Evolutionary conservation across 2,113 vertebrate species (phyloP), one percentile per base, ranked within the genome.

Genomic region (Nothoprocta perdicaria): DNA sequence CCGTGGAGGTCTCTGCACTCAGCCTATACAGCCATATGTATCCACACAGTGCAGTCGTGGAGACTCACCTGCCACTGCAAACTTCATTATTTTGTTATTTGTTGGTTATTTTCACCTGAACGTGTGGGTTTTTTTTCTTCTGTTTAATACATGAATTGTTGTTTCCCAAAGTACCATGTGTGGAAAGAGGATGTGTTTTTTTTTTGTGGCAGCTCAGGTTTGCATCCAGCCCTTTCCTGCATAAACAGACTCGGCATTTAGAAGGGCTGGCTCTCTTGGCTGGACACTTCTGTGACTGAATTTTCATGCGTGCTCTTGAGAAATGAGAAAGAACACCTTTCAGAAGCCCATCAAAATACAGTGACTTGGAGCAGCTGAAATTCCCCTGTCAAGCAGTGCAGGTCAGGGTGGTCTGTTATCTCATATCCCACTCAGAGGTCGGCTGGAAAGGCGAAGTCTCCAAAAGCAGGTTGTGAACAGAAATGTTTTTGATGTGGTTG

Each of bases 71-170:
- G 38, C 7, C 6, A 18, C 21, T 29, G 19, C 57, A n/a, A 31
- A 24, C 53, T 48, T 48, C 10, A 11, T 48, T 48, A 22, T 48
- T 48, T 48, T 21, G 48, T 48, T 48, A 48, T 48, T 48, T 0
- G 0, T 26, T 35, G 75, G 61, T 17, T 17, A 15, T 35, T 81
- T 57, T 8, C 60, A 67, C 33, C 57, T 72, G 40, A 38, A 55
- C 26, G 15, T 2, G 1, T 72, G 40, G 4, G 63, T 53, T 76
- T 58, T 16, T 16, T 77, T 63, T 14, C 26, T 73, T 63, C 35
- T 58, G 8, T 24, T 23, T 68, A 57, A 43, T 23, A 8, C 71
- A 61, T 2, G 1, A 24, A 9, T 57, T 1, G 0, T 57, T 67
- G 21, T 78, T 4, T 46, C 48, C 38, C 60, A 26, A 74, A 87